phyloP scores from a whole-genome alignment of 2,888 invertebrate species.

The Rhogogaster chlorosoma region DNA sequence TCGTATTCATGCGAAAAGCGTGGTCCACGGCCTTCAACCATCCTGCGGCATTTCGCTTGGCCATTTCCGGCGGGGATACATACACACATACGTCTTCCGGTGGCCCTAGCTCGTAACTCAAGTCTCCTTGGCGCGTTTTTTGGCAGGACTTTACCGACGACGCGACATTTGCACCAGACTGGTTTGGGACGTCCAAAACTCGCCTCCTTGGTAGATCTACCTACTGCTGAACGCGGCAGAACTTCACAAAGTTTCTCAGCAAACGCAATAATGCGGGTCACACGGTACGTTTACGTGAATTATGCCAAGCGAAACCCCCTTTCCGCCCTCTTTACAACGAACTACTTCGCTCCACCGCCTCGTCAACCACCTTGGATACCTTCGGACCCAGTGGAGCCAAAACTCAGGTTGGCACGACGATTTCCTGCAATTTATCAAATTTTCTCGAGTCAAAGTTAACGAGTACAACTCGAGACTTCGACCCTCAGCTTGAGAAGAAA shows the following conservation, averaged over 20 bases:
- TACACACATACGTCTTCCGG: conserved; percentile 31
- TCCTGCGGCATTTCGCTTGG: background rate
- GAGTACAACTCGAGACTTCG: conserved; percentile 14
- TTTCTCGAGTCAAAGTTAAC: conserved; percentile 22
- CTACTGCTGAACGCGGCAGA: background rate
- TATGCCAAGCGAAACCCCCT: conserved; percentile 16
- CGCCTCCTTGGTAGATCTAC: background rate
- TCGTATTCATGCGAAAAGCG: conserved; percentile 23
- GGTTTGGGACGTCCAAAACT: background rate
- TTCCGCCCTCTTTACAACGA: background rate
- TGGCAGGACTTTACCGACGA: background rate
- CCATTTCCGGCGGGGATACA: conserved; percentile 2
- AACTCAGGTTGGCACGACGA: background rate
- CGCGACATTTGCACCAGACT: conserved; percentile 1
- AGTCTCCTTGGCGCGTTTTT: background rate
- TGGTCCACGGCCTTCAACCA: background rate
- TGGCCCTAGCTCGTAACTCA: conserved; percentile 25
- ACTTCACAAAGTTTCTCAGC: conserved; percentile 27
- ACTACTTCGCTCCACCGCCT: conserved; percentile 8
- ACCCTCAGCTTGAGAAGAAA: background rate
- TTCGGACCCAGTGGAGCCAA: background rate
- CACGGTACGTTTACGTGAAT: conserved; percentile 43
- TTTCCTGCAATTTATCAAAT: conserved; percentile 30
- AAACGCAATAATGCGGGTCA: conserved; percentile 47
- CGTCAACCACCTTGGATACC: background rate